A percentile compares a stretch with the other conserved stretches of the same genome.
These are phyloP conservation scores for Nanorana parkeri DNA, from an alignment of 2,113 vertebrate genomes.

Conservation along the genomic window DNA sequence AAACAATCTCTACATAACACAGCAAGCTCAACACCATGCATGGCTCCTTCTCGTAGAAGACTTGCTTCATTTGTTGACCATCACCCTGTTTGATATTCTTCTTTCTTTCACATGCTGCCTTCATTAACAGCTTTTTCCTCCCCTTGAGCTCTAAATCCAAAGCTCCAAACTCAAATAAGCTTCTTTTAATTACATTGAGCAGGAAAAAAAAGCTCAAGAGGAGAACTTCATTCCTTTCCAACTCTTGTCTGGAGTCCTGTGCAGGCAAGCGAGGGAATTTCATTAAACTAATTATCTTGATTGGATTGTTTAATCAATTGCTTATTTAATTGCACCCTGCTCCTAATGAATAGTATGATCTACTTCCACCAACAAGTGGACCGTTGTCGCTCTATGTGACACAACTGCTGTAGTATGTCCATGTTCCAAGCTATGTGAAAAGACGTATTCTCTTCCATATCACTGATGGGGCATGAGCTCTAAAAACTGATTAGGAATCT, in stretches of 20 bases:
- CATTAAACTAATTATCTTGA: constrained; percentile 87
- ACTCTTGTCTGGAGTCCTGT: constrained; percentile 76
- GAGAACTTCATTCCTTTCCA: constrained; percentile 83
- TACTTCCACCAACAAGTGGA: constrained; percentile 78
- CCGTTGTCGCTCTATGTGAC: constrained; percentile 78
- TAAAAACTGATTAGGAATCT: constrained; percentile 68
- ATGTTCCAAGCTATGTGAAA: constrained; percentile 68
- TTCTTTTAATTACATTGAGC: constrained; percentile 86
- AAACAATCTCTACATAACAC: constrained; percentile 61
- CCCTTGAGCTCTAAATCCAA: constrained; percentile 75
- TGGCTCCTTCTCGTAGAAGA: constrained; percentile 64
- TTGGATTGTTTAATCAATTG: constrained; percentile 79
- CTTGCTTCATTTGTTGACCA: constrained; percentile 80
- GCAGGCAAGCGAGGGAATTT: constrained; percentile 77
- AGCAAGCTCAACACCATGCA: constrained; percentile 53
- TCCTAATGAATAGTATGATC: constrained; percentile 69
- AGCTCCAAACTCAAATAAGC: constrained; percentile 76
- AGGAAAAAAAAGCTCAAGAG: constrained; percentile 73
- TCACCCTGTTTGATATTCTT: constrained; percentile 79
- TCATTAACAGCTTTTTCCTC: constrained; percentile 76
- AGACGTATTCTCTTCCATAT: constrained; percentile 67
- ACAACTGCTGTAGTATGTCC: constrained; percentile 78
- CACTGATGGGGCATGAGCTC: constrained; percentile 66
- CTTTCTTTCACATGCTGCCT: constrained; percentile 75
- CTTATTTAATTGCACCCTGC: constrained; percentile 74